phyloP scores from a whole-genome alignment of 2,888 invertebrate genomes.

The Pachycephus smyrnensis region DNA sequence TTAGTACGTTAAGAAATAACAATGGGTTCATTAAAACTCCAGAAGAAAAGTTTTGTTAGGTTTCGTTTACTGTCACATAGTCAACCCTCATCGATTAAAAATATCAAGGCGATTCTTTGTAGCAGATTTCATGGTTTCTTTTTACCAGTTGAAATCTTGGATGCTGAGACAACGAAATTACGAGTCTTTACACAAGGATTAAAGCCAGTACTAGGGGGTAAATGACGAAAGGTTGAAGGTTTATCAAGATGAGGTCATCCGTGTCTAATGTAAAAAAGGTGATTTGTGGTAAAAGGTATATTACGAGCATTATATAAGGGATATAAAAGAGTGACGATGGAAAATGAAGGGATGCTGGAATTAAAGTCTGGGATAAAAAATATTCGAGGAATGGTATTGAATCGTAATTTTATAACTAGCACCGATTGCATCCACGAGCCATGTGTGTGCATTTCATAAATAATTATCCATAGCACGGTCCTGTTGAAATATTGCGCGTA shows the following conservation, averaged over 20 bases:
- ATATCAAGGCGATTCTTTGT: neutral
- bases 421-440: neutral
- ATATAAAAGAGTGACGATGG: neutral
- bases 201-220: neutral
- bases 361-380: neutral
- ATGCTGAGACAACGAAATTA: neutral
- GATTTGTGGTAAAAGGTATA: no score
- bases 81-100: neutral
- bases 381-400: neutral
- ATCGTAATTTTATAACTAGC: neutral
- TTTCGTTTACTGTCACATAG: neutral
- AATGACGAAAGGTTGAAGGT: neutral
- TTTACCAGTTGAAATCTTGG: neutral
- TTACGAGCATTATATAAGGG: no score
- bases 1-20: neutral
- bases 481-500: neutral
- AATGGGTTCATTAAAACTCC: neutral
- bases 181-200: neutral
- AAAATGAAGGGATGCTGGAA: neutral
- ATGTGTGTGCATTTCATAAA: neutral
- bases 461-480: neutral
- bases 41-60: no score
- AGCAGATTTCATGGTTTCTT: neutral
- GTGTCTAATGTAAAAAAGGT: neutral
- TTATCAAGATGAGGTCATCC: neutral